These are phyloP conservation scores for Microplitis manilae DNA, from an alignment of 2,888 invertebrate species.

Conservation along the genomic window DNA sequence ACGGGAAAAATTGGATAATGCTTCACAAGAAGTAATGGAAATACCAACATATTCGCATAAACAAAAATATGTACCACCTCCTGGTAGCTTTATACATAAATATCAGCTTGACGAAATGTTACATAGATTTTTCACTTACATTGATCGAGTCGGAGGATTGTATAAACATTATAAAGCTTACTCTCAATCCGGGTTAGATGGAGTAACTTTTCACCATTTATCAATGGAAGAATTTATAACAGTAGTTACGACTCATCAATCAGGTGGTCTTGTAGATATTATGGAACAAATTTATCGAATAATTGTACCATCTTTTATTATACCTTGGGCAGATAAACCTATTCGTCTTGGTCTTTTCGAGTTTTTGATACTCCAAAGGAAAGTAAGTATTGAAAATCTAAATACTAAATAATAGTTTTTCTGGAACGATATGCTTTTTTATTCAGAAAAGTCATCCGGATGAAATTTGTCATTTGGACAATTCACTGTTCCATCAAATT, in stretches of 20 bases:
- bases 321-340: neutral
- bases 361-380: neutral
- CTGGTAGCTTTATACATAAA: neutral
- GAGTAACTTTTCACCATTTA: neutral
- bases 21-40: neutral
- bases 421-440: neutral
- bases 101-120: neutral
- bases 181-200: neutral
- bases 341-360: neutral
- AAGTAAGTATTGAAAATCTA: neutral
- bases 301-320: neutral
- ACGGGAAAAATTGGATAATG: neutral
- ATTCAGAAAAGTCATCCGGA: neutral
- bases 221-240: neutral
- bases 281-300: neutral
- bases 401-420: too few species aligned
- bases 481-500: neutral
- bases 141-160: neutral
- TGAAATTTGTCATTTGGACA: neutral
- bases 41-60: neutral
- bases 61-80: neutral
- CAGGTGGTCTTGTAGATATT: neutral
- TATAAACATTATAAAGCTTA: neutral
- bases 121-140: neutral
- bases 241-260: neutral